Conservation (phyloP, 2,797 vertebrate species). For the Sciurus carolinensis region DNA sequence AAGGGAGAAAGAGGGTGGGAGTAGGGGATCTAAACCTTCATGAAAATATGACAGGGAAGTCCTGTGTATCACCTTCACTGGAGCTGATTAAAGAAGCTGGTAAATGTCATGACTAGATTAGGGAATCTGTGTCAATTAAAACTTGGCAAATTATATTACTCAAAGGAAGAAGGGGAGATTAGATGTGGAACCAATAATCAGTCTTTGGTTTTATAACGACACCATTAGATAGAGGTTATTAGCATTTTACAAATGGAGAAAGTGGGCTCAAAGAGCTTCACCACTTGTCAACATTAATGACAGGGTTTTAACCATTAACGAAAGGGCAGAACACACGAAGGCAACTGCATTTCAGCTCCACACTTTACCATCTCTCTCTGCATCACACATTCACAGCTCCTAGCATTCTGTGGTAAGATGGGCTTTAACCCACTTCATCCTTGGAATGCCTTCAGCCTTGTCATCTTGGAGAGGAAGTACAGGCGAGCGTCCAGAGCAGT, state of each 20-base stretch:
- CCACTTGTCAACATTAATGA: background rate
- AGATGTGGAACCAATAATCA: background rate
- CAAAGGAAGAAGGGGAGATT: background rate
- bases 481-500: background rate
- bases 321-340: background rate
- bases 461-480: background rate
- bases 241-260: background rate
- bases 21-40: background rate
- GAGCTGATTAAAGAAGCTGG: background rate
- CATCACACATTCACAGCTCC: rapidly evolving
- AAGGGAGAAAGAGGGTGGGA: background rate
- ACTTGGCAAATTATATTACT: background rate
- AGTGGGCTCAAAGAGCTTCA: background rate
- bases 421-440: background rate
- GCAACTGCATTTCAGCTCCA: background rate
- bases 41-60: background rate
- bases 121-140: background rate
- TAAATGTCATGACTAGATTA: background rate
- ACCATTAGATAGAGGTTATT: background rate
- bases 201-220: background rate
- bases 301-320: background rate
- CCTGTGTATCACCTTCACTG: rapidly evolving
- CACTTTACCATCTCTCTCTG: background rate
- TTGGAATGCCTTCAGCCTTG: background rate
- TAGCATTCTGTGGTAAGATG: background rate